These are phyloP conservation scores for Indicator maculatus DNA, from an alignment of 2,113 vertebrate genomes.

Conservation along the genomic window DNA sequence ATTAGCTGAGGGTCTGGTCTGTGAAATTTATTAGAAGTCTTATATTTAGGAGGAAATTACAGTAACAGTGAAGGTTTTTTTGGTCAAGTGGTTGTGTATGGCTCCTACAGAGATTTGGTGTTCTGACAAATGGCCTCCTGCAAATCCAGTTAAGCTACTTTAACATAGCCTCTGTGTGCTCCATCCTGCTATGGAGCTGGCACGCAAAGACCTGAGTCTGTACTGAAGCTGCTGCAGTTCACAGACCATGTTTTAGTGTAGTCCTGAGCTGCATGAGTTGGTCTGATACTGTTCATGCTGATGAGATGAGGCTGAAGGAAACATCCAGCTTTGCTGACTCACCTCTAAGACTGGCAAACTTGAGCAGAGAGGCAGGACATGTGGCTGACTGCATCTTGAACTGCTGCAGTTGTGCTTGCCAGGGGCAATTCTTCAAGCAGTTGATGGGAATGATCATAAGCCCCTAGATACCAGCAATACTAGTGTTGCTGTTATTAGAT, in stretches of 20 bases:
- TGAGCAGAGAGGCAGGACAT: background rate
- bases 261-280: background rate
- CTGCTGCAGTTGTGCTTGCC: background rate
- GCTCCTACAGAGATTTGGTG: slow-evolving; percentile 20
- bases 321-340: background rate
- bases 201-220: fast-evolving
- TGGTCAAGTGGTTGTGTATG: background rate
- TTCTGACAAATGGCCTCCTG: background rate
- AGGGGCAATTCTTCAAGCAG: background rate
- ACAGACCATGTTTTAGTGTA: fast-evolving
- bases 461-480: background rate
- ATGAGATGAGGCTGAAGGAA: background rate
- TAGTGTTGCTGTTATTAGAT: fast-evolving
- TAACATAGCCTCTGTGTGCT: background rate
- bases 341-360: background rate
- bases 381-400: background rate
- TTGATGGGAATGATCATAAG: background rate
- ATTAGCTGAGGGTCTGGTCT: background rate
- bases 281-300: fast-evolving
- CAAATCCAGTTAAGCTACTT: background rate
- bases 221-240: background rate
- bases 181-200: background rate
- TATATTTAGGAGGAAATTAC: slow-evolving; percentile 37
- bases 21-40: background rate
- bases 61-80: slow-evolving; percentile 2